These are phyloP conservation scores for Sympetrum striolatum DNA, from an alignment of 2,888 invertebrate species.

Conservation along the genomic window DNA sequence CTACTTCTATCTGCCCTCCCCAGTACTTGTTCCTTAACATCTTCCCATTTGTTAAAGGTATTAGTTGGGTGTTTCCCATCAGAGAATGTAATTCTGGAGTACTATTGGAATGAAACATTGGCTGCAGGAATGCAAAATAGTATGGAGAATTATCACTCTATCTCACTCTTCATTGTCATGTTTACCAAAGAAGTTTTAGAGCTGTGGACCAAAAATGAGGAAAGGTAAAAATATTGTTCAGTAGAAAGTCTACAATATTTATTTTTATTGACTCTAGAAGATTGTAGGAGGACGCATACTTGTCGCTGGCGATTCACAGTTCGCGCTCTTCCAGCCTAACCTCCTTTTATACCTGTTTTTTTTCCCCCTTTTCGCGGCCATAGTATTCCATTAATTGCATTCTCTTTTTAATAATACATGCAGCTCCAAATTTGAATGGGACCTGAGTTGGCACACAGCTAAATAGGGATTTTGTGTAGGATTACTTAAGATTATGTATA, in stretches of 20 bases:
- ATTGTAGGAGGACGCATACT: constrained; percentile 44
- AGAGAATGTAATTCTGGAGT: constrained; percentile 35
- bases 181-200: constrained; percentile 41
- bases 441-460: constrained; percentile 42
- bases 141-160: constrained; percentile 30
- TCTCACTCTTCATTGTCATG: constrained; percentile 34
- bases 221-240: constrained; percentile 35
- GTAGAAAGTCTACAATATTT: constrained; percentile 44
- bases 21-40: constrained; percentile 38
- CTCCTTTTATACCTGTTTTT: constrained; percentile 30
- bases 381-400: constrained; percentile 31
- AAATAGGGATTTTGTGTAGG: background rate
- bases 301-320: constrained; percentile 43
- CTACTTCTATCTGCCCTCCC: constrained; percentile 39
- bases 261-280: constrained; percentile 41
- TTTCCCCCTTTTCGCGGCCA: constrained; percentile 23
- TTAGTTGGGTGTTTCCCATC: constrained; percentile 40
- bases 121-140: constrained; percentile 11
- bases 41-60: constrained; percentile 41
- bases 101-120: constrained; percentile 1
- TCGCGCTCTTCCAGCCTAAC: constrained; percentile 41
- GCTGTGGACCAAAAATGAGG: constrained; percentile 33
- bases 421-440: constrained; percentile 39
- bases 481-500: background rate
- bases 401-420: constrained; percentile 14